A percentile compares a stretch with the other conserved stretches of the same genome.
These are phyloP conservation scores for Eurois occulta DNA, from an alignment of 2,888 invertebrate species.

Conservation along the genomic window DNA sequence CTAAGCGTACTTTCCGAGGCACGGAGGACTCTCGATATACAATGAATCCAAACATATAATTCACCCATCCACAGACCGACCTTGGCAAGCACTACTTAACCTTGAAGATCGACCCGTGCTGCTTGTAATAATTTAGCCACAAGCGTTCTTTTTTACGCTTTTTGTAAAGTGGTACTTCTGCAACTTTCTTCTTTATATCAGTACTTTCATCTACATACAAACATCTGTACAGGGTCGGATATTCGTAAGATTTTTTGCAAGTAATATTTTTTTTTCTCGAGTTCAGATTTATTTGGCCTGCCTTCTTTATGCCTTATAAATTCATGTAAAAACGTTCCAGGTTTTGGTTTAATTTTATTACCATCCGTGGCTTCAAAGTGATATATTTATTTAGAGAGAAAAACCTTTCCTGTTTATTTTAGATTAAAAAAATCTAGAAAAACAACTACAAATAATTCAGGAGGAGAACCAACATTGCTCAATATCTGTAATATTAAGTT, in stretches of 20 bases:
- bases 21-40: not conserved
- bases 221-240: slow-evolving; percentile 69
- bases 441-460: not conserved
- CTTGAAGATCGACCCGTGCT: not conserved
- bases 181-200: not conserved
- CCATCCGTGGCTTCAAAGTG: slow-evolving; percentile 12
- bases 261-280: slow-evolving; percentile 63
- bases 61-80: not conserved
- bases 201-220: slow-evolving; percentile 73
- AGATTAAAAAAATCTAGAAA: not conserved
- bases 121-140: not conserved
- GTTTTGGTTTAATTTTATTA: slow-evolving; percentile 61
- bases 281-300: slow-evolving; percentile 63
- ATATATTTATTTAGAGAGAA: slow-evolving; percentile 9
- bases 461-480: not conserved
- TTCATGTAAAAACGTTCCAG: slow-evolving; percentile 60
- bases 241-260: slow-evolving; percentile 65
- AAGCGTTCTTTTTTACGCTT: not conserved
- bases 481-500: not conserved
- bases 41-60: not conserved
- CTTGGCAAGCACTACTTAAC: not conserved
- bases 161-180: slow-evolving; percentile 25
- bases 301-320: slow-evolving; percentile 59
- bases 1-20: not conserved
- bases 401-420: not conserved